Base-by-base conservation (phyloP, 1,140 invertebrate genomes). In the Drosophila rufa region DNA sequence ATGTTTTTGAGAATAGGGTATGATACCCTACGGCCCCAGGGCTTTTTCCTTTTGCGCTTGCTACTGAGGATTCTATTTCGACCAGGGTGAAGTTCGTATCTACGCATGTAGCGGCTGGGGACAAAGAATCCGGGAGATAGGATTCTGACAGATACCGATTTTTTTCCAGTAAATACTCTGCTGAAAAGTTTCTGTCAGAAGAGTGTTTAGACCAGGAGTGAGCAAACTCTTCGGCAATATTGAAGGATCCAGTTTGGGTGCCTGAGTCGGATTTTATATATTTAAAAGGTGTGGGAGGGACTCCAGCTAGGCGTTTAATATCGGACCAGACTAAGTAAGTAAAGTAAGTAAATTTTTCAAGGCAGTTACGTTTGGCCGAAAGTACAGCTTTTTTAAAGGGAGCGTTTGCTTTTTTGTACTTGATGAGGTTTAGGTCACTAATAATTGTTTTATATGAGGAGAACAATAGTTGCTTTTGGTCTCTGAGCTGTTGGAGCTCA, bases 301-400 rank as follows among this genome's bases (percentile, higher is more conserved):
- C 7, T 36, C 33, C 33, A 36, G 8, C 33, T 36, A 36, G 2
- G 33, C 33, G 33, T 36, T 36, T 36, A 0, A 36, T 11, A 36
- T 36, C 27, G 17, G 40, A 51, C 56, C 57, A 70, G 27, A 75
- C 58, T 58, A n/a, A n/a, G n/a, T n/a, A n/a, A n/a, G n/a, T n/a
- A n/a, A n/a, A n/a, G n/a, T 67, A 62, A 14, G 62, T 79, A 19
- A 56, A 70, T 14, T 75, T 61, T 40, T 70, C 45, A 8, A 67
- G 51, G 19, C 27, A 65, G 8, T 48, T 45, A 36, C 33, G 33
- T 36, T 36, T 36, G 1, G 33, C 33, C 9, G 33, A 36, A 36
- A 9, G 33, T 36, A 36, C 9, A 8, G 33, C 9, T 36, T 36
- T 36, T 36, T 36, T 11, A 2, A 36, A 36, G 27, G 7, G 27